Conservation (phyloP, 2,113 vertebrate genomes). For the Parotia lawesii region DNA sequence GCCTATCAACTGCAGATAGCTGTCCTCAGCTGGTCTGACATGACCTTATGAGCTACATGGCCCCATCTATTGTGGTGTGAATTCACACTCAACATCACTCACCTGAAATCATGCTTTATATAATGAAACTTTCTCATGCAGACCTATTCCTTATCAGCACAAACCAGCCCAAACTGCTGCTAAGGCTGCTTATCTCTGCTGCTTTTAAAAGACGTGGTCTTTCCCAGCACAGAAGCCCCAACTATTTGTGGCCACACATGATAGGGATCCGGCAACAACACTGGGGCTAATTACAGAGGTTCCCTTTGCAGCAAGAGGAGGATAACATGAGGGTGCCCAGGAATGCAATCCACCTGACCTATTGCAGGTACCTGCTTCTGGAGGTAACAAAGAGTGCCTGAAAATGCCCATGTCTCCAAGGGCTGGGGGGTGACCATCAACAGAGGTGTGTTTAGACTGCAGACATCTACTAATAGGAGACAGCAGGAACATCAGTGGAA, state of each 20-base stretch:
- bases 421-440: neutral
- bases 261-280: neutral
- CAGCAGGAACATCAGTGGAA: neutral
- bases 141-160: neutral
- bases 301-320: neutral
- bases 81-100: neutral
- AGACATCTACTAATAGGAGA: neutral
- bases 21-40: neutral
- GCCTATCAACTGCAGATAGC: neutral
- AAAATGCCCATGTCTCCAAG: neutral
- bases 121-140: neutral
- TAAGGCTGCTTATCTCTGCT: neutral
- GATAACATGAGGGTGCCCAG: neutral
- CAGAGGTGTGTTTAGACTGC: neutral
- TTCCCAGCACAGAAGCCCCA: neutral
- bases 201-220: neutral
- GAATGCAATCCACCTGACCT: neutral
- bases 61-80: neutral
- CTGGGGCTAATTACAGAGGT: neutral
- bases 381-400: neutral
- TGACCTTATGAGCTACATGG: fast-evolving
- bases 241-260: neutral
- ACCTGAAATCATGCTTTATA: neutral
- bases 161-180: neutral
- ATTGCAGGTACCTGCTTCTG: neutral